Evolutionary conservation across 2,113 vertebrate species (phyloP).

Genomic region (Rhabdomys dilectus): DNA sequence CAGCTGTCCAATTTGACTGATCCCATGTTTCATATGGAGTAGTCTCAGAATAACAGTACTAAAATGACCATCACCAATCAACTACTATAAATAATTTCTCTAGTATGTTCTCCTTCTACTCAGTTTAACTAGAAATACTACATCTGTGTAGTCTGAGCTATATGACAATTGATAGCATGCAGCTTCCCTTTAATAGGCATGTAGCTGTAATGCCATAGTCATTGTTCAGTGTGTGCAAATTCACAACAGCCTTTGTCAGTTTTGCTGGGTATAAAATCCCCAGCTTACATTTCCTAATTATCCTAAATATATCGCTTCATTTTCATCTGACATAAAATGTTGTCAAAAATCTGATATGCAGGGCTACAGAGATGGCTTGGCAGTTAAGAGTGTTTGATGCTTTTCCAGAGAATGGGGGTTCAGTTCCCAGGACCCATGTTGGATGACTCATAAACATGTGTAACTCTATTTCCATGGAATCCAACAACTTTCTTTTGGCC

Average conservation of each 20-base stretch:
- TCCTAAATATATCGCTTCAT: neutral
- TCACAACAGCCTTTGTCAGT: neutral
- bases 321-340: neutral
- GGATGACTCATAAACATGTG: neutral
- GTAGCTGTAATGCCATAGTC: neutral
- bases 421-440: neutral
- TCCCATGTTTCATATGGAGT: neutral
- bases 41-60: neutral
- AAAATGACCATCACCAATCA: neutral
- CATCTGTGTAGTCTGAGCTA: neutral
- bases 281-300: neutral
- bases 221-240: neutral
- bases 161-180: fast-evolving
- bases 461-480: neutral
- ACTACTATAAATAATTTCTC: neutral
- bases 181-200: neutral
- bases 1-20: neutral
- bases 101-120: neutral
- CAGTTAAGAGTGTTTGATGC: neutral
- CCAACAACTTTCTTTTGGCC: neutral
- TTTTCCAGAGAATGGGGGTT: neutral
- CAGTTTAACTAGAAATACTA: neutral
- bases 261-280: constrained; percentile 14
- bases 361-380: neutral
- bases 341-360: neutral